Evolutionary conservation across 2,797 vertebrate species (phyloP), one percentile per base, ranked within the genome.

Genomic region (Hoplostethus mediterraneus): DNA sequence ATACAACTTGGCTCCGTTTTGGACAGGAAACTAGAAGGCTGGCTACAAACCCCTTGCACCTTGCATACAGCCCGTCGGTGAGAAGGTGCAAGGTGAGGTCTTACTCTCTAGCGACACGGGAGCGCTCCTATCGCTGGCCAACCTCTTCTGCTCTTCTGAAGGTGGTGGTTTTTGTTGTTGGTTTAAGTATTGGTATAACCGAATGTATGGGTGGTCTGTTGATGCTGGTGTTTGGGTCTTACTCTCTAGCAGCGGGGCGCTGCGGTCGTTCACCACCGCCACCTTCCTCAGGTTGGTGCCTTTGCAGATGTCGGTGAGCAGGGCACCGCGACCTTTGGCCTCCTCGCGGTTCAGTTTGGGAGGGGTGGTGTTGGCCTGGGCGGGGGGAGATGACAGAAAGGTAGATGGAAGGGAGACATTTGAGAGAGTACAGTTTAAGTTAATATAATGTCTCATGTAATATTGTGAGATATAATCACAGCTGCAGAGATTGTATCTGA

Each of bases 161-260:
- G 82, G 75, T 63, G 80, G 80, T 77, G 81, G 87, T 28, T 30
- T 63, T 79, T 73, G 85, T 13, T 65, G 81, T 77, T 87, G 90
- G 72, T 88, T 88, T 45, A 93, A 89, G 81, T 93, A 93, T 45
- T 93, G 91, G 88, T 90, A 93, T 87, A 93, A 87, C 59, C 91
- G 90, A 78, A 93, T 87, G 90, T 93, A 93, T 56, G 91, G 91
- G 81, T 93, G 91, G 21, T 93, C 91, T 62, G 89, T 77, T 77
- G 84, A 45, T 9, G 85, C 77, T 73, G 83, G 75, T 67, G 82
- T 86, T 71, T 63, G 82, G 77, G 57, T 83, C 90, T 89, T 91
- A 98, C 97, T 97, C 90, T 99, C 96, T 0, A 98, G 89, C 77
- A 96, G 62, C 0, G 97, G 97, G 0, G 96, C 97, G 2, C 97